Percentiles rank a stretch among this genome's conserved stretches.
phyloP scores from a whole-genome alignment of 23 tunicate species.

The Halocynthia aurantium region DNA sequence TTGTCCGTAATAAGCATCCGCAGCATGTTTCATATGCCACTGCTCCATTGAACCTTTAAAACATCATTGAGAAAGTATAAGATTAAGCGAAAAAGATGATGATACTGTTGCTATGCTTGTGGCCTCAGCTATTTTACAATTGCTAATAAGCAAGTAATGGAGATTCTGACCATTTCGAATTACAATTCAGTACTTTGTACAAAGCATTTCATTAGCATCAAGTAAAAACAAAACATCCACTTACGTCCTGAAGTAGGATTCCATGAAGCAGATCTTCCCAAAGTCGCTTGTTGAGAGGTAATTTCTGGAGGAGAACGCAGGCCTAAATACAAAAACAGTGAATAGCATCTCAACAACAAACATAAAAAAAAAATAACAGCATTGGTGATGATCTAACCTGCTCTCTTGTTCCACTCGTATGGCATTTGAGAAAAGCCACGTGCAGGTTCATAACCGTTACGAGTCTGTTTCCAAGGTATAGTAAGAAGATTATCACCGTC shows the following conservation, averaged over 20 bases:
- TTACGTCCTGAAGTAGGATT: slow-evolving; percentile 1
- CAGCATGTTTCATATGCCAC: slow-evolving; percentile 19
- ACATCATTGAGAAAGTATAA: neutral
- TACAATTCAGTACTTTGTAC: no score
- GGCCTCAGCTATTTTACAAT: no score
- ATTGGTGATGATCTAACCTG: neutral
- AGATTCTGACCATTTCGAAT: no score
- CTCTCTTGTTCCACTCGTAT: slow-evolving; percentile 3
- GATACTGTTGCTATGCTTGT: no score
- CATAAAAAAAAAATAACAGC: no score
- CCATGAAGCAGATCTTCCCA: slow-evolving; percentile 23
- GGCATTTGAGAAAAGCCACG: slow-evolving; percentile 13
- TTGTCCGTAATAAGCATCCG: neutral
- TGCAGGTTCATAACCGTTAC: slow-evolving; percentile 56
- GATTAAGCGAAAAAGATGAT: no score
- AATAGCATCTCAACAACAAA: no score
- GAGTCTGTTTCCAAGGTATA: slow-evolving; percentile 58
- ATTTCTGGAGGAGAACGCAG: no score
- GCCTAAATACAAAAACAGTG: no score
- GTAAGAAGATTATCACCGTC: slow-evolving; percentile 43
- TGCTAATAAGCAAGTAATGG: no score
- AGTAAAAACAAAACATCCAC: slow-evolving; percentile 1
- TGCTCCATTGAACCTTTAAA: slow-evolving; percentile 8
- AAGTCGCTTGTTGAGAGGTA: neutral
- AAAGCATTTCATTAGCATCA: neutral